Evolutionary conservation across 2,113 vertebrate genomes (phyloP).

Genomic region (Glareola pratincola): DNA sequence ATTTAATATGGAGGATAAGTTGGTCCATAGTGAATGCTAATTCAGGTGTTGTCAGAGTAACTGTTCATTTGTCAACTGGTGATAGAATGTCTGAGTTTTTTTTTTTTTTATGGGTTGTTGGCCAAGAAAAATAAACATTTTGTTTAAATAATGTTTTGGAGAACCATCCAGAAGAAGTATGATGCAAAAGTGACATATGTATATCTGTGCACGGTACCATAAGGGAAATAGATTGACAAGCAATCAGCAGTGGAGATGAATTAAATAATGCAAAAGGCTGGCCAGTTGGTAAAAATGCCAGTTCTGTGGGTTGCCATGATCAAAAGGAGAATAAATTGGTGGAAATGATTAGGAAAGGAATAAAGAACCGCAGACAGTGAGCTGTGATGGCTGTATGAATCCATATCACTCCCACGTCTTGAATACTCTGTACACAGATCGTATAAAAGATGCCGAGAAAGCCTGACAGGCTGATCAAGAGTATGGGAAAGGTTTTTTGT

Average conservation of each 20-base stretch:
- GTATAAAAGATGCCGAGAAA: not conserved
- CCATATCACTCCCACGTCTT: not conserved
- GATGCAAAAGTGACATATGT: not conserved
- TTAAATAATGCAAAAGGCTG: not conserved
- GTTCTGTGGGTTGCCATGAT: not conserved
- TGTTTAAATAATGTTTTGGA: not conserved
- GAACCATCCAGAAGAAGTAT: not conserved
- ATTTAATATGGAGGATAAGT: not conserved
- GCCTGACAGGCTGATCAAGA: not conserved
- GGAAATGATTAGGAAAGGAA: not conserved
- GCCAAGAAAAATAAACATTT: not conserved
- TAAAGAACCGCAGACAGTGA: not conserved
- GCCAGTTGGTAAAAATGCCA: not conserved
- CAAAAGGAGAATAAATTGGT: slow-evolving; percentile 4
- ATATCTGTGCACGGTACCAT: not conserved
- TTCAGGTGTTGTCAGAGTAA: not conserved
- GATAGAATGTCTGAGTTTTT: not conserved
- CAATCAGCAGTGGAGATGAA: not conserved
- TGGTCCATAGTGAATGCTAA: not conserved
- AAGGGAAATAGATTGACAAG: not conserved
- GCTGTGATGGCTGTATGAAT: not conserved
- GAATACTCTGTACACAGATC: not conserved
- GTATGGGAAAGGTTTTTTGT: not conserved
- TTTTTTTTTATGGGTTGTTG: not conserved
- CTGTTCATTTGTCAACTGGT: not conserved